Conservation (phyloP, 2,888 invertebrate genomes). For the Merodon equestris region DNA sequence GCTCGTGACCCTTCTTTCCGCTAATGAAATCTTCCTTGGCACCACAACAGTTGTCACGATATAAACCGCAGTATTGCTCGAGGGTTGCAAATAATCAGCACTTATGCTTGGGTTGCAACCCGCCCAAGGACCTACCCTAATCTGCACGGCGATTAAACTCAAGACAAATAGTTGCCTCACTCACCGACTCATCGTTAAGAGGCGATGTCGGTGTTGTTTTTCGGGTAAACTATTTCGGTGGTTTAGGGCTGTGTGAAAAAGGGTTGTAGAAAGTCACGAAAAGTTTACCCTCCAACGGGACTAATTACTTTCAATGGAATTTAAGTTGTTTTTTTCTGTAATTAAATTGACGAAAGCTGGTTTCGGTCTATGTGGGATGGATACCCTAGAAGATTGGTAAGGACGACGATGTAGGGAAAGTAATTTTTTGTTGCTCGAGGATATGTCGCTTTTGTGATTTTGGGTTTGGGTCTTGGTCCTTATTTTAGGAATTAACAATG, state of each 20-base stretch:
- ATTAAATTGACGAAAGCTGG: conserved; percentile 35
- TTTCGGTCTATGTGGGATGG: not conserved
- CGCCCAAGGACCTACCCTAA: not conserved
- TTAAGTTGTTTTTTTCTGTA: conserved; percentile 43
- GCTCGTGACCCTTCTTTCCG: conserved; percentile 5
- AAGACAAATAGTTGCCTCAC: not conserved
- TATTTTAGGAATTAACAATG: too few relatives aligned
- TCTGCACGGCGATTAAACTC: conserved; percentile 16
- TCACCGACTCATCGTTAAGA: too few relatives aligned
- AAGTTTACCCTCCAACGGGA: conserved; percentile 43
- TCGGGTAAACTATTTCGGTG: conserved; percentile 36
- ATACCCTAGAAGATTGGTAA: too few relatives aligned
- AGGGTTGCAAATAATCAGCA: too few relatives aligned
- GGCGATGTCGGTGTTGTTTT: not conserved
- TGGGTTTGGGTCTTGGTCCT: too few relatives aligned
- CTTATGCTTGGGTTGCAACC: not conserved
- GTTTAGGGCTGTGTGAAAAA: too few relatives aligned
- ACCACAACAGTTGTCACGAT: conserved; percentile 45
- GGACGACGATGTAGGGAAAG: too few relatives aligned
- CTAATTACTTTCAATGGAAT: conserved; percentile 48
- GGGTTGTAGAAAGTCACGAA: conserved; percentile 26
- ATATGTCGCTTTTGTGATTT: too few relatives aligned
- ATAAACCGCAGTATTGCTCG: conserved; percentile 35
- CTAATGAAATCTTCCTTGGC: conserved; percentile 39
- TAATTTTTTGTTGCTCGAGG: too few relatives aligned